These are phyloP conservation scores for Pollicipes pollicipes DNA, from an alignment of 1,140 invertebrate species.

Conservation along the genomic window DNA sequence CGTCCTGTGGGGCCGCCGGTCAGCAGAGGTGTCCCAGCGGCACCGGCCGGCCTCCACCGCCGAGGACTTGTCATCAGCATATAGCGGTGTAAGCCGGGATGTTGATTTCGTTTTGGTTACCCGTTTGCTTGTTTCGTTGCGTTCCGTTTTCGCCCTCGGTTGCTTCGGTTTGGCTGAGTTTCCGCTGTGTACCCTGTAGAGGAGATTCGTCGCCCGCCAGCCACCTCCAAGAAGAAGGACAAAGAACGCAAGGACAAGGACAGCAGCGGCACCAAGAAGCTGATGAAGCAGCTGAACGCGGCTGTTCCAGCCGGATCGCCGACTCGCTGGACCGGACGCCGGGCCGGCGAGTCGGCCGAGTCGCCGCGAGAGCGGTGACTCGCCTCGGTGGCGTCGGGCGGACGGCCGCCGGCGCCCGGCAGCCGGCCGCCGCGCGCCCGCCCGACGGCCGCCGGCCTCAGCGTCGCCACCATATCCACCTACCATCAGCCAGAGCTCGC, in stretches of 20 bases:
- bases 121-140: neutral
- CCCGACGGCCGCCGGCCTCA: constrained; percentile 43
- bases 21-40: too few relatives aligned
- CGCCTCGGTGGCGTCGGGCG: constrained; percentile 31
- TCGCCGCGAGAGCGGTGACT: constrained; percentile 33
- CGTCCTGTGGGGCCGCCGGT: too few relatives aligned
- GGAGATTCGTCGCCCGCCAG: neutral
- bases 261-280: neutral
- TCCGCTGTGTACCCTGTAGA: neutral
- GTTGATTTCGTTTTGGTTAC: neutral
- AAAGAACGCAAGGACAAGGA: neutral
- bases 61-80: too few relatives aligned
- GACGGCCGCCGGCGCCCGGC: constrained; percentile 6
- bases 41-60: too few relatives aligned
- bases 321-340: constrained; percentile 40
- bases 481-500: constrained; percentile 58
- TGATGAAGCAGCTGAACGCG: neutral
- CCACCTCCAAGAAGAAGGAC: neutral
- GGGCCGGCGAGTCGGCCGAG: constrained; percentile 35
- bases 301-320: neutral
- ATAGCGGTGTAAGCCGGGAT: too few relatives aligned
- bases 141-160: neutral
- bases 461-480: constrained; percentile 67
- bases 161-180: neutral
- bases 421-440: too few relatives aligned